A percentile compares a stretch with the other conserved stretches of the same genome.
These are phyloP conservation scores for Tholera decimalis DNA, from an alignment of 2,888 invertebrate genomes.

Conservation along the genomic window DNA sequence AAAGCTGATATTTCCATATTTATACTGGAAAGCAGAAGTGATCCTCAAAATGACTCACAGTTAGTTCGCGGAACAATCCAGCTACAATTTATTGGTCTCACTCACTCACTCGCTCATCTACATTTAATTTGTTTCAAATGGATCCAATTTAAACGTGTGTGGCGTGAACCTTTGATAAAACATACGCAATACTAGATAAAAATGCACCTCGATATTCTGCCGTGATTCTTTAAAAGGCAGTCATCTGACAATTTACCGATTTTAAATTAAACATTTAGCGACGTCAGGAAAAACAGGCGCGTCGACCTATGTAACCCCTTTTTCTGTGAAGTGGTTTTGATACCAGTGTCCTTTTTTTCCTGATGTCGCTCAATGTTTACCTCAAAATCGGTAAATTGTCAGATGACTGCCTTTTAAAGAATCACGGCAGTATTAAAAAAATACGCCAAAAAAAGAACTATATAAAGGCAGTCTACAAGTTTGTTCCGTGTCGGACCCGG, in stretches of 20 bases:
- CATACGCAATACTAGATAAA: slow-evolving; percentile 17
- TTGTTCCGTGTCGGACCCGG: neutral
- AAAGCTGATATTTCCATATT: slow-evolving; percentile 32
- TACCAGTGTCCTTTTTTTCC: no score
- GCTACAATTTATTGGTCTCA: slow-evolving; percentile 11
- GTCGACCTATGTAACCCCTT: no score
- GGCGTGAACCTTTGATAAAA: slow-evolving; percentile 2
- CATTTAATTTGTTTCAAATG: slow-evolving; percentile 4
- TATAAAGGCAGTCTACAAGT: slow-evolving; percentile 16
- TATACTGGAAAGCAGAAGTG: neutral
- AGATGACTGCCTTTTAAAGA: no score
- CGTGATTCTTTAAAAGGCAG: no score
- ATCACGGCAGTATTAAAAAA: no score
- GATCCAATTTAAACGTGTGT: neutral
- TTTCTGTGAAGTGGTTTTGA: no score
- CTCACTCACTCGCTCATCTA: slow-evolving; percentile 2
- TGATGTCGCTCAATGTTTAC: no score
- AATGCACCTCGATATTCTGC: no score
- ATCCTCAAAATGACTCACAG: neutral
- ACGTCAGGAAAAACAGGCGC: no score
- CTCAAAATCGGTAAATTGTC: no score
- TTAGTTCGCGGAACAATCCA: neutral
- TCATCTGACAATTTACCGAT: no score
- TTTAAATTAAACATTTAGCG: no score
- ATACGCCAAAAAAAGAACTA: slow-evolving; percentile 5